Percentiles rank a stretch among this genome's conserved stretches.
phyloP scores from a whole-genome alignment of 2,113 vertebrate genomes.

The Peucedramus taeniatus region DNA sequence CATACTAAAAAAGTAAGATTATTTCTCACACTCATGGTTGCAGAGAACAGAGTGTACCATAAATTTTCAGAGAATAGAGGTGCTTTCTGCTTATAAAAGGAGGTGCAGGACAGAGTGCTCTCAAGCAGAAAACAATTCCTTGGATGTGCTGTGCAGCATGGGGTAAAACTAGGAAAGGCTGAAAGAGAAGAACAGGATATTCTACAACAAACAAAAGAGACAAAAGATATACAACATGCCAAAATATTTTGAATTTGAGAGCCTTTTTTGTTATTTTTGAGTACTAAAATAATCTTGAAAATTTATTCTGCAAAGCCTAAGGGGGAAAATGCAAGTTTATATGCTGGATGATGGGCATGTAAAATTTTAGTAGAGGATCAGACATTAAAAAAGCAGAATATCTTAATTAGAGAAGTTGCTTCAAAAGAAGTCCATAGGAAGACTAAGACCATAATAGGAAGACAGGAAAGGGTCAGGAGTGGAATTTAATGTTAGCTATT shows the following conservation, averaged over 20 bases:
- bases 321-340: neutral
- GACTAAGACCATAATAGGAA: neutral
- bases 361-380: neutral
- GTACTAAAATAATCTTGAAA: neutral
- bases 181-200: neutral
- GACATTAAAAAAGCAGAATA: neutral
- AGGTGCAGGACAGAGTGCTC: neutral
- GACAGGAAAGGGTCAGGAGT: neutral
- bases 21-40: neutral
- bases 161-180: neutral
- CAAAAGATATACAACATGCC: neutral
- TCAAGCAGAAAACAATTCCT: neutral
- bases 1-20: neutral
- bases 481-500: neutral
- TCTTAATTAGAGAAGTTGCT: neutral
- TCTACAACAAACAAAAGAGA: neutral
- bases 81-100: neutral
- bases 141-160: neutral
- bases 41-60: neutral
- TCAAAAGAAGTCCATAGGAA: neutral
- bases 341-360: neutral
- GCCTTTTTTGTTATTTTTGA: neutral
- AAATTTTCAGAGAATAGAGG: neutral
- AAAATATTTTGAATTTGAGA: neutral
- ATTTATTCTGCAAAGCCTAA: neutral